These are phyloP conservation scores for Intellagama lesueurii DNA, from an alignment of 2,797 vertebrate genomes.

Conservation along the genomic window DNA sequence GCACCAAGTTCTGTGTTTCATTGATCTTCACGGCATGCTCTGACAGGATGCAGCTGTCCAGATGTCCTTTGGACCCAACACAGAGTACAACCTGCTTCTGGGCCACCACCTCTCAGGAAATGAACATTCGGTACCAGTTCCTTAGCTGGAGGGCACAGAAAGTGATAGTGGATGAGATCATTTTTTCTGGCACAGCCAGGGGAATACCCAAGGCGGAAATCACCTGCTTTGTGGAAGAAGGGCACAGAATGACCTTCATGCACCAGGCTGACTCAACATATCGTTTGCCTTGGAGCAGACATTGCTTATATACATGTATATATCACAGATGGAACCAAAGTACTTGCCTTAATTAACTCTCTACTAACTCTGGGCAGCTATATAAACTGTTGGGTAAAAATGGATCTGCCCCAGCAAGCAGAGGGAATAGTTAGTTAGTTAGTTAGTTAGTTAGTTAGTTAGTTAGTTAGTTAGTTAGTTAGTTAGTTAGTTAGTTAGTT, in stretches of 20 bases:
- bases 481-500: no score
- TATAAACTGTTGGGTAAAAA: neutral
- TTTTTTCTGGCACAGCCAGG: neutral
- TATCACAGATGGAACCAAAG: accelerated
- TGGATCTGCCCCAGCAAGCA: neutral
- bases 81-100: neutral
- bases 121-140: neutral
- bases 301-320: accelerated
- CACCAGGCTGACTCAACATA: neutral
- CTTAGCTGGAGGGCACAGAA: no score
- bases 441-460: no score
- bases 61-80: neutral
- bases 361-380: neutral
- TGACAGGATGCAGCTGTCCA: constrained; percentile 5
- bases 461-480: no score
- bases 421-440: neutral
- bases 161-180: neutral
- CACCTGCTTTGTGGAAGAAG: neutral
- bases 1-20: neutral
- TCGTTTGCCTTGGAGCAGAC: neutral
- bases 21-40: neutral
- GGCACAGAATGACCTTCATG: neutral
- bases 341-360: neutral
- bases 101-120: neutral
- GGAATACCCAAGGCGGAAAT: neutral